Conservation (phyloP, 2,888 invertebrate genomes). For the Cephalotes varians region DNA sequence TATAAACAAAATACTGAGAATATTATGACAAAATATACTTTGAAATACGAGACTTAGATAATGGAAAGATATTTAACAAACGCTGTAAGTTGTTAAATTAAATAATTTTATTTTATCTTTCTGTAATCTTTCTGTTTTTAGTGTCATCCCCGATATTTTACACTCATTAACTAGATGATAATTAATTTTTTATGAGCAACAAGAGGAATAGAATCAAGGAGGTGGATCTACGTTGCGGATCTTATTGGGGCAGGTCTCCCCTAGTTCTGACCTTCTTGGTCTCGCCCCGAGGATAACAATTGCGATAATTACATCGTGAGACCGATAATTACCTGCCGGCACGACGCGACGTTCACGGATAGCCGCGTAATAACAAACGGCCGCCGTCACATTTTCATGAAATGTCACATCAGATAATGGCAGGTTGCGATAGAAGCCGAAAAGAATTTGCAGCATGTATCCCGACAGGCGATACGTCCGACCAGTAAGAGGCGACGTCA, state of each 20-base stretch:
- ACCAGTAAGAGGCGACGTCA: conserved; percentile 46
- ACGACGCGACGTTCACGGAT: conserved; percentile 61
- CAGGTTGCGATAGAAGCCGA: conserved; percentile 66
- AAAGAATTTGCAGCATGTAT: conserved; percentile 50
- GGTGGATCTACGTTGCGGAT: conserved; percentile 28
- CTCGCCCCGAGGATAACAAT: conserved; percentile 79
- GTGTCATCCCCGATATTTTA: neutral
- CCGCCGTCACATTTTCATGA: conserved; percentile 80
- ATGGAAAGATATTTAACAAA: neutral
- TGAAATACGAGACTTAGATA: neutral
- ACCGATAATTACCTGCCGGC: conserved; percentile 80
- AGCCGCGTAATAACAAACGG: conserved; percentile 71
- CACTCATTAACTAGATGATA: neutral
- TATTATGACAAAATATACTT: neutral
- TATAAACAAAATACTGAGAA: neutral
- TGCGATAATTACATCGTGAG: conserved; percentile 82
- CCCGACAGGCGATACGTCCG: conserved; percentile 38
- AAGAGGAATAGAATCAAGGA: conserved; percentile 18
- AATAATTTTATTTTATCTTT: neutral
- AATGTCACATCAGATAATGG: conserved; percentile 82
- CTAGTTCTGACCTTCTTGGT: conserved; percentile 66
- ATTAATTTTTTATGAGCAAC: conserved; percentile 4
- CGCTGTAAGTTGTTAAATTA: neutral
- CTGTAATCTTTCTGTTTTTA: neutral
- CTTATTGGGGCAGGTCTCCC: conserved; percentile 26